Evolutionary conservation across 2,888 invertebrate species (phyloP), one percentile per base, ranked within the genome.

Genomic region (Antitype chi): DNA sequence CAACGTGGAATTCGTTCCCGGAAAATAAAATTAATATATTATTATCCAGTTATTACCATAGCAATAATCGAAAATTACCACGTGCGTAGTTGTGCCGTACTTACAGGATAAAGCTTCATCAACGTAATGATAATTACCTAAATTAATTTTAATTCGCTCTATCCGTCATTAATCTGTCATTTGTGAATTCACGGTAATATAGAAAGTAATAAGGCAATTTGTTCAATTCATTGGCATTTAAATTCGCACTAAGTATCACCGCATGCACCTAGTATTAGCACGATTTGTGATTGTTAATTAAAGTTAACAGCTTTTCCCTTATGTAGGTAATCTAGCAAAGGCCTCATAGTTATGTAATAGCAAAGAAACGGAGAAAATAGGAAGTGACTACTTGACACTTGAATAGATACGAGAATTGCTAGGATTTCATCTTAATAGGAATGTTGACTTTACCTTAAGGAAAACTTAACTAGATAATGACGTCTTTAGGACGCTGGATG

Each of bases 291-390:
- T 67, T 67, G 57, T 57, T 88, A 84, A 85, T 87, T 86, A 80
- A 80, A 85, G 80, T 66, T 78, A 84, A 72, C 68, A 70, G 75
- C 57, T 63, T 78, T 67, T 76, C 71, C 57, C 62, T 87, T 83
- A 76, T 57, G 78, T 83, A 76, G 57, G 78, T 80, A 85, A 88
- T 74, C 81, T 78, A 53, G 81, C 74, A 74, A 78, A 78, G 71
- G 79, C 70, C 69, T 76, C 60, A 72, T 80, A 63, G 64, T 87
- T 86, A 84, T 84, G 79, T 80, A 89, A 88, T 70, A 85, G 52
- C 74, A 53, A 88, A 81, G 76, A 84, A 81, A 73, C 74, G 68
- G 78, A 82, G 88, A 83, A 86, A 88, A 88, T 89, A 84, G 88
- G 84, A 89, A 88, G 79, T 81, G 20, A n/a, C 13, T 66, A 79